A percentile compares a stretch with the other conserved stretches of the same genome.
phyloP scores from a whole-genome alignment of 2,888 invertebrate genomes.

The Gastrophysa polygoni region DNA sequence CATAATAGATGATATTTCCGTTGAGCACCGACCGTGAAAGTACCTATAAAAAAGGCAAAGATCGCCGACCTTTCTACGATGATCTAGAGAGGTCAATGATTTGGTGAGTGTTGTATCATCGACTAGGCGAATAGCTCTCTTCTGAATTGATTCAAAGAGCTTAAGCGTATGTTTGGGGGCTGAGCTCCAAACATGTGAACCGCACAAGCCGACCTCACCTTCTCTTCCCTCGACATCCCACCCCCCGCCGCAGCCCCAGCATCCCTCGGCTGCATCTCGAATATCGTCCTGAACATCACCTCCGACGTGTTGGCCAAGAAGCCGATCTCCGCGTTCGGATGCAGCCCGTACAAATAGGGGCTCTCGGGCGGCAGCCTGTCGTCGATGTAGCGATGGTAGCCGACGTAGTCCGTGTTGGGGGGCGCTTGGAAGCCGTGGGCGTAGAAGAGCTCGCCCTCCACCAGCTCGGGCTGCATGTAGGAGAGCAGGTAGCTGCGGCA shows the following conservation, averaged over 20 bases:
- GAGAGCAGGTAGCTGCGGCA: conserved; percentile 86
- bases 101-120: too few species aligned
- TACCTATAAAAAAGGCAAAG: too few species aligned
- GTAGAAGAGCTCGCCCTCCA: conserved; percentile 83
- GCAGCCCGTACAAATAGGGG: conserved; percentile 88
- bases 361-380: conserved; percentile 86
- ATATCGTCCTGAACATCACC: conserved; percentile 79
- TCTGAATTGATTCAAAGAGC: too few species aligned
- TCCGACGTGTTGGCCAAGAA: conserved; percentile 88
- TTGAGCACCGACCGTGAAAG: too few species aligned
- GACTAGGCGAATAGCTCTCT: too few species aligned
- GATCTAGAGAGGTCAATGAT: too few species aligned
- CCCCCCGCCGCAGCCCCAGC: conserved; percentile 73
- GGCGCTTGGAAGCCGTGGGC: conserved; percentile 85
- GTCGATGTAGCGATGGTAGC: conserved; percentile 89
- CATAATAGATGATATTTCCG: too few species aligned
- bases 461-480: conserved; percentile 85
- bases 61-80: too few species aligned
- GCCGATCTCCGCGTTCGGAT: conserved; percentile 95
- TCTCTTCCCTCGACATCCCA: conserved; percentile 81
- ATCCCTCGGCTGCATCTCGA: conserved; percentile 91
- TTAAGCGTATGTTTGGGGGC: too few species aligned
- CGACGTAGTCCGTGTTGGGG: conserved; percentile 83
- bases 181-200: too few species aligned
- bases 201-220: conserved; percentile 54